Evolutionary conservation across 2,797 vertebrate genomes (phyloP), one percentile per base, ranked within the genome.

Genomic region (Enteromius thamalakanensis): DNA sequence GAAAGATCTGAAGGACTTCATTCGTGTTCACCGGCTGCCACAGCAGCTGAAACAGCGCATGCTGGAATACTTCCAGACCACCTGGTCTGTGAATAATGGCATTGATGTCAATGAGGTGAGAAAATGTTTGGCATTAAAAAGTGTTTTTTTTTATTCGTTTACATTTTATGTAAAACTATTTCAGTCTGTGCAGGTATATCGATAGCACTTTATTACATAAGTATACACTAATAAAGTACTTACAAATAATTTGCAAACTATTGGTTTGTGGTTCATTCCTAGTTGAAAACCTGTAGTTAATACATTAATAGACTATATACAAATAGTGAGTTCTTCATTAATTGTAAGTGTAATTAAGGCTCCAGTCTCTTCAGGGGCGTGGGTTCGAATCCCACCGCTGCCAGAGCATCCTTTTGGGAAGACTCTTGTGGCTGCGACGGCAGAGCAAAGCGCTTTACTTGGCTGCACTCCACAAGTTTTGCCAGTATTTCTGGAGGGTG

Each of bases 61-160:
- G 97, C 94, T 99, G 65, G 98, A 99, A 91, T 99, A 97, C 89
- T 99, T 98, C 93, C 98, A 99, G 94, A 99, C 97, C 87, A 98
- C 97, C 0, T 99, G 98, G 98, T 97, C 97, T 0, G 96, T 99
- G 92, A 99, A 97, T 95, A 97, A 97, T 0, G 97, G 98, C 87
- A 99, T 99, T 0, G 97, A 99, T 17, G 94, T 95, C 67, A 98
- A 99, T 0, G 96, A 98, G 97, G 98, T 98, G 87, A 81, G 89
- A 58, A 17, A 6, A 75, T 60, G 77, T 64, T 85, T 81, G 84
- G 26, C 32, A 81, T 81, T 69, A 34, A 15, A 11, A 45, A 15
- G 2, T 14, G 10, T 68, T 69, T 11, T 69, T 21, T 74, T 19
- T 21, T 6, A 5, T 19, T 75, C 3, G n/a, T 15, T 37, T 6